These are phyloP conservation scores for Todiramphus saurophagus DNA, from an alignment of 2,113 vertebrate genomes.

Conservation along the genomic window DNA sequence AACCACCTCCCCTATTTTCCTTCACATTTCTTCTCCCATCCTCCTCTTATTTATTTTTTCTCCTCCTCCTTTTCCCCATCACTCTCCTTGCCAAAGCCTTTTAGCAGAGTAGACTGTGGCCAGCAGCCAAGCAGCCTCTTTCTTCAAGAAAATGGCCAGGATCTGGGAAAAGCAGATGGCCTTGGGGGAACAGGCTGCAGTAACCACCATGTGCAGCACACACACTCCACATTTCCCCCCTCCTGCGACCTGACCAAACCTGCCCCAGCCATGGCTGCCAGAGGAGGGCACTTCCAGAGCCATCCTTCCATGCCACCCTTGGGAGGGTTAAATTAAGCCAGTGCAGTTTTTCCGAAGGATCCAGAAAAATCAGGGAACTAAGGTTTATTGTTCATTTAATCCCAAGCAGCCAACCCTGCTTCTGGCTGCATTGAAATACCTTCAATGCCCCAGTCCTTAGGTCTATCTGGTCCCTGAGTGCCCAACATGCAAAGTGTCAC, in stretches of 20 bases:
- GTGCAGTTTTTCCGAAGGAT: not conserved
- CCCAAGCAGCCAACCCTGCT: not conserved
- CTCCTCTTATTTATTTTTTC: not conserved
- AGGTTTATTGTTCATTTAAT: not conserved
- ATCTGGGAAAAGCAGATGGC: not conserved
- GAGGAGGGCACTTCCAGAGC: not conserved
- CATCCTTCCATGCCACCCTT: not conserved
- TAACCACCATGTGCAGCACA: not conserved
- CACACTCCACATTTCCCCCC: not conserved
- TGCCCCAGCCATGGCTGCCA: fast-evolving
- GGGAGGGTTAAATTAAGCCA: not conserved
- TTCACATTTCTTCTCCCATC: not conserved
- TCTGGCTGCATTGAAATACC: not conserved
- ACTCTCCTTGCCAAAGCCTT: not conserved
- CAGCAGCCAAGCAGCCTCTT: not conserved
- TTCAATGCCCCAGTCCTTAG: not conserved
- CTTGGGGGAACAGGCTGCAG: not conserved
- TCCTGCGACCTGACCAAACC: not conserved
- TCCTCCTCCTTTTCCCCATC: not conserved
- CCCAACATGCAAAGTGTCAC: not conserved
- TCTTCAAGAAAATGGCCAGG: not conserved
- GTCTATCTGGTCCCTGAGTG: not conserved
- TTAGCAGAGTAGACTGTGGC: not conserved
- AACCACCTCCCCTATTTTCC: fast-evolving
- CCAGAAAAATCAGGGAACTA: not conserved